A percentile compares a stretch with the other conserved stretches of the same genome.
phyloP scores from a whole-genome alignment of 2,888 invertebrate genomes.

The Metallyticus violacea region DNA sequence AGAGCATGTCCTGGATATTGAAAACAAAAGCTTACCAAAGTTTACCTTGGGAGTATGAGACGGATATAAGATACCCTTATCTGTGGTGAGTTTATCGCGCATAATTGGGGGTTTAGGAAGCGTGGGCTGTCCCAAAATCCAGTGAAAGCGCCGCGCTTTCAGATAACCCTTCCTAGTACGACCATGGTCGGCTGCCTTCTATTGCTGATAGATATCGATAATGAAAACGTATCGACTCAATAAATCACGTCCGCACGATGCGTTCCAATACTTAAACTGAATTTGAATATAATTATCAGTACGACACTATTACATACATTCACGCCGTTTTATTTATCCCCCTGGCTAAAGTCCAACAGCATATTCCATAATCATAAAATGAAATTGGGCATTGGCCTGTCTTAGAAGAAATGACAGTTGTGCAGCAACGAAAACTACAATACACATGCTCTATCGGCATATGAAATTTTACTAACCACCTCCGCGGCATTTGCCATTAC shows the following conservation, averaged over 20 bases:
- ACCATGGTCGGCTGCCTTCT: not conserved
- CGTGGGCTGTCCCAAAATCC: not conserved
- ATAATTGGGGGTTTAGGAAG: not conserved
- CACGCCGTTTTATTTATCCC: not conserved
- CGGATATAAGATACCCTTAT: not conserved
- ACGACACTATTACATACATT: not conserved
- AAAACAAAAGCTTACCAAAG: not conserved
- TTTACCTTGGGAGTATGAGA: not conserved
- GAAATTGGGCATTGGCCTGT: too few relatives aligned
- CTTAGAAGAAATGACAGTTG: too few relatives aligned
- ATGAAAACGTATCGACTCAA: not conserved
- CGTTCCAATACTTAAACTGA: not conserved
- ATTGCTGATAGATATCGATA: not conserved
- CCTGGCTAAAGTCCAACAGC: not conserved
- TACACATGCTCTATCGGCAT: too few relatives aligned
- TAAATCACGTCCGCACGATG: not conserved
- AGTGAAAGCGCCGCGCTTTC: not conserved
- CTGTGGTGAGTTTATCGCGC: not conserved
- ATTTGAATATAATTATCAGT: not conserved
- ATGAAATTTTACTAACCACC: too few relatives aligned
- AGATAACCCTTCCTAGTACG: not conserved
- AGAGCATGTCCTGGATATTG: not conserved
- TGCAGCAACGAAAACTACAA: too few relatives aligned
- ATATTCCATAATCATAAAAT: too few relatives aligned
- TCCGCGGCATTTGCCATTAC: too few relatives aligned